Conservation (phyloP, 2,888 invertebrate species). For the Drosophila nigricruria region DNA sequence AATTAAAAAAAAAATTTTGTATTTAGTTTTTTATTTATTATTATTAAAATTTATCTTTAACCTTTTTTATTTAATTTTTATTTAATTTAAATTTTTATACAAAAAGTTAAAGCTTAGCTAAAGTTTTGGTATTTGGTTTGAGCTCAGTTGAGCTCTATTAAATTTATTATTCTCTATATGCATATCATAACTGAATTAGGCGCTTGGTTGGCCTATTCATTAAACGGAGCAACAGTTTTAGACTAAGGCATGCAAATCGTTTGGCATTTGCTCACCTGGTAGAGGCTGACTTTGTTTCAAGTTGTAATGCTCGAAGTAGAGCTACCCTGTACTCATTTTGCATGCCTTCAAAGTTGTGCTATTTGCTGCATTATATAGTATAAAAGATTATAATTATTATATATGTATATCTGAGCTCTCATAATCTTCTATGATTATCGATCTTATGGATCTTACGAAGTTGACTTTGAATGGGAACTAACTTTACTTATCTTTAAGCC, state of each 20-base stretch:
- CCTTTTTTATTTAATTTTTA: neutral
- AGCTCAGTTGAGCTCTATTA: neutral
- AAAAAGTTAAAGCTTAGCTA: neutral
- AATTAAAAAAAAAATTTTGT: no score
- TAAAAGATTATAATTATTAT: neutral
- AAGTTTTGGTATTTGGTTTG: neutral
- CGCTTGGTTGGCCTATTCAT: constrained; percentile 2
- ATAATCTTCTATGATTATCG: neutral
- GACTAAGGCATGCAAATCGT: constrained; percentile 2
- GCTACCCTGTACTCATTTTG: neutral
- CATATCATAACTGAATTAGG: neutral
- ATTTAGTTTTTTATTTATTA: neutral
- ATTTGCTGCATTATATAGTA: neutral
- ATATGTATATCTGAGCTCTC: neutral
- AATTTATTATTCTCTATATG: neutral
- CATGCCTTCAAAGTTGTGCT: neutral
- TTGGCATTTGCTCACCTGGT: constrained; percentile 26
- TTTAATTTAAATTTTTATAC: neutral
- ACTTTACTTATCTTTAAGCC: neutral
- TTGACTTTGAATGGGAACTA: neutral
- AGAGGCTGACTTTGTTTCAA: constrained; percentile 25
- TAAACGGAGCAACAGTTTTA: constrained; percentile 30
- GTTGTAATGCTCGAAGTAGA: neutral
- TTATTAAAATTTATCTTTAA: neutral
- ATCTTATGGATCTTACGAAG: neutral